A percentile compares a stretch with the other conserved stretches of the same genome.
phyloP scores from a whole-genome alignment of 2,113 vertebrate genomes.

The Cepphus grylle region DNA sequence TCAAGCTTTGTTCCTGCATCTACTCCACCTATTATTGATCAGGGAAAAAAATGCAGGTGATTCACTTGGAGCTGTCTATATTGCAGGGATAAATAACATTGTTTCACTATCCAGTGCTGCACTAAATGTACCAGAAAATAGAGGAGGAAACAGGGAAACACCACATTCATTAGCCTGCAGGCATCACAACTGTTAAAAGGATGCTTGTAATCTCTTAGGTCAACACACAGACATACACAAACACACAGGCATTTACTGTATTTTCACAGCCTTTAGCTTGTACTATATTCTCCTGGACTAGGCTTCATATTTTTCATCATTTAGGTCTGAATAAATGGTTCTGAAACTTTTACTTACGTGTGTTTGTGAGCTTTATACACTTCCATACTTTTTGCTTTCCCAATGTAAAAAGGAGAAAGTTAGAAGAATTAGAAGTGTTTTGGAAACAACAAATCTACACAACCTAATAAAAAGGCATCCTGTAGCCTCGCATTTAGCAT shows the following conservation, averaged over 20 bases:
- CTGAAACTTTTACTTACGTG: not conserved
- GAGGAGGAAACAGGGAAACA: not conserved
- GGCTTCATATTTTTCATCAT: not conserved
- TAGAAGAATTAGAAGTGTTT: not conserved
- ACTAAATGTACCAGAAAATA: not conserved
- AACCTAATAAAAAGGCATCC: not conserved
- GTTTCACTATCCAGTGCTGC: not conserved
- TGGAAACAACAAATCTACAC: not conserved
- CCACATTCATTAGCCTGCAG: not conserved
- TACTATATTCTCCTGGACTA: not conserved
- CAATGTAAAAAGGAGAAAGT: not conserved
- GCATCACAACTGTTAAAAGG: not conserved
- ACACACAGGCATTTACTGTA: not conserved
- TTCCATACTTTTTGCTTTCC: not conserved
- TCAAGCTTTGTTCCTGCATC: not conserved
- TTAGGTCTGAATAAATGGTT: not conserved
- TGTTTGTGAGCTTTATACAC: not conserved
- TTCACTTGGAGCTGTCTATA: not conserved
- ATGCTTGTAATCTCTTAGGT: not conserved
- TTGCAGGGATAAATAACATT: not conserved
- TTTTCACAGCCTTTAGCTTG: not conserved
- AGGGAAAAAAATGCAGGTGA: not conserved
- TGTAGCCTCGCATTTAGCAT: not conserved
- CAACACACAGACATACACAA: not conserved
- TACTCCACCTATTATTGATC: not conserved